phyloP scores from a whole-genome alignment of 1,140 invertebrate genomes.

The Sitobion miscanthi region DNA sequence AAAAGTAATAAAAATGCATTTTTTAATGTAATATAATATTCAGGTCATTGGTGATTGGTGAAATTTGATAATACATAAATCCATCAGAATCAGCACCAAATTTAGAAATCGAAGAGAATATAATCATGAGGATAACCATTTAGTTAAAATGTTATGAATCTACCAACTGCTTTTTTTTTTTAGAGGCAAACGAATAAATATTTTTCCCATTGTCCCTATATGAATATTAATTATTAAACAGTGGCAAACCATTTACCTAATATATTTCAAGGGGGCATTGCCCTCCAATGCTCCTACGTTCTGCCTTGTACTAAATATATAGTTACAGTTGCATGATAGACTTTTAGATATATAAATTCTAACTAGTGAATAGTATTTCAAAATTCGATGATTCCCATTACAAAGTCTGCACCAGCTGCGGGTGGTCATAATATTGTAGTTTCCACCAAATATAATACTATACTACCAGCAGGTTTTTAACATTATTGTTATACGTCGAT shows the following conservation, averaged over 20 bases:
- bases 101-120: too few relatives aligned
- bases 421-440: too few relatives aligned
- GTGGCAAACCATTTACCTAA: neutral
- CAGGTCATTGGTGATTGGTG: too few relatives aligned
- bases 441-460: too few relatives aligned
- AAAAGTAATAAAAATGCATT: neutral
- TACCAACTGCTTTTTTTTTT: neutral
- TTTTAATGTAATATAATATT: neutral
- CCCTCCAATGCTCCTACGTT: too few relatives aligned
- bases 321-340: neutral
- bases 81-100: too few relatives aligned
- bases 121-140: too few relatives aligned
- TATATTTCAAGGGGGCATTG: neutral
- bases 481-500: too few relatives aligned
- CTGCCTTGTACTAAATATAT: too few relatives aligned
- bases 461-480: too few relatives aligned
- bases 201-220: neutral
- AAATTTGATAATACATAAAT: too few relatives aligned
- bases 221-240: neutral
- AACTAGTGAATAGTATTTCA: neutral
- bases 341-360: neutral
- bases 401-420: too few relatives aligned
- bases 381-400: neutral
- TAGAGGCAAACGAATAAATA: neutral
- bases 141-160: neutral